Evolutionary conservation across 2,113 vertebrate species (phyloP), one percentile per base, ranked within the genome.

Genomic region (Tachysurus vachellii): DNA sequence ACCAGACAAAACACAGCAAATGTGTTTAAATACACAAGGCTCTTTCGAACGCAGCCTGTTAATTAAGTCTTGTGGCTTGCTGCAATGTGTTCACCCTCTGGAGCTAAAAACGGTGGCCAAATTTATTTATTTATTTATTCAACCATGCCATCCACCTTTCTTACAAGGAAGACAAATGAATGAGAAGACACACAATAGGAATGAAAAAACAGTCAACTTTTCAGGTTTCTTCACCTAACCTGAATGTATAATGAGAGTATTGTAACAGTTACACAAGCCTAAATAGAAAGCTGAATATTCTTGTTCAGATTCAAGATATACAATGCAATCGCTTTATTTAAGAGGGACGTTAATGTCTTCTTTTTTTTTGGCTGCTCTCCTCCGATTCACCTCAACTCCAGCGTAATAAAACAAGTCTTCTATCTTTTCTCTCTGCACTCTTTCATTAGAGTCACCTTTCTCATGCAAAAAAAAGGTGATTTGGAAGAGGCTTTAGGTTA

Each of bases 1-100:
- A 88, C 21, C 50, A 90, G 87, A 89, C 76, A 88, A 84, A 89
- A 90, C 53, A 71, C 31, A 80, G 70, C 57, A 88, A 89, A 92
- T 91, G 31, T 88, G 90, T 93, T 90, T 84, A 87, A 90, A 92
- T 90, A 86, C 87, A 89, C 73, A 81, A 84, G 77, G 84, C 91
- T 73, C 82, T 83, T 92, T 76, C 88, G 85, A 85, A 83, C 54
- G 13, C 44, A 88, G 90, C 44, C 47, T 82, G 85, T 87, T 85
- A 87, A 90, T 91, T 88, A 82, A 85, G 86, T 68, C 53, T 56
- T 62, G 28, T 77, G 59, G 42, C 82, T 82, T 71, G 77, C 13
- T 44, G 66, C 21, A 68, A 28, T 31, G 10, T 4, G 50, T 19
- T 80, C 53, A 56, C 50, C 1, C 5, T 6, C 2, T n/a, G 14